Evolutionary conservation across 2,797 vertebrate genomes (phyloP).

Genomic region (Petrocephalus sullivani): DNA sequence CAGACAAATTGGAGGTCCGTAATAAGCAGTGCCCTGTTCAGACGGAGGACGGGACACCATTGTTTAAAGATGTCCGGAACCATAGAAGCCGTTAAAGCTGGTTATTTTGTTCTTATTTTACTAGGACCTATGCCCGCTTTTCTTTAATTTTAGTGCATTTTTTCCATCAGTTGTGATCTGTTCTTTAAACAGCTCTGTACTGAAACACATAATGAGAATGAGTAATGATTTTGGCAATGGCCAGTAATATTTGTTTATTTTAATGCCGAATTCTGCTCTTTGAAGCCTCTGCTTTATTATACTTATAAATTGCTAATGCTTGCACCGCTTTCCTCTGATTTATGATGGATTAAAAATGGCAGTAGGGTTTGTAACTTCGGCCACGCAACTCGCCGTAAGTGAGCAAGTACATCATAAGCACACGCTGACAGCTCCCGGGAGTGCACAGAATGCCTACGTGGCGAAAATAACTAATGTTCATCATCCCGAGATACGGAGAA

Average conservation of each 20-base stretch:
- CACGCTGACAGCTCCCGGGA: not conserved
- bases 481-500: not conserved
- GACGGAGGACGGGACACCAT: conserved; percentile 29
- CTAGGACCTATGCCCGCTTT: conserved; percentile 28
- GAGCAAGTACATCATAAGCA: not conserved
- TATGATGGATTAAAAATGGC: conserved; percentile 13
- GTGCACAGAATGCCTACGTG: not conserved
- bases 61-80: conserved; percentile 54
- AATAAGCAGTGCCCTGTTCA: conserved; percentile 56
- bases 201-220: conserved; percentile 38
- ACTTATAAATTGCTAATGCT: not conserved
- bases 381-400: not conserved
- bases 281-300: not conserved
- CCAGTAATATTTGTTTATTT: not conserved
- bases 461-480: conserved; percentile 10
- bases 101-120: not conserved
- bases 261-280: not conserved
- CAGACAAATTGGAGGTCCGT: conserved; percentile 60
- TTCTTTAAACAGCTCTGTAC: conserved; percentile 49
- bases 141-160: conserved; percentile 47
- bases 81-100: not conserved
- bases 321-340: conserved; percentile 6
- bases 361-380: not conserved
- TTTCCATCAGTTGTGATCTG: conserved; percentile 32
- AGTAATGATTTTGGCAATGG: not conserved